Base-by-base conservation (phyloP, 2,888 invertebrate genomes). In the Ophioninae sp. region DNA sequence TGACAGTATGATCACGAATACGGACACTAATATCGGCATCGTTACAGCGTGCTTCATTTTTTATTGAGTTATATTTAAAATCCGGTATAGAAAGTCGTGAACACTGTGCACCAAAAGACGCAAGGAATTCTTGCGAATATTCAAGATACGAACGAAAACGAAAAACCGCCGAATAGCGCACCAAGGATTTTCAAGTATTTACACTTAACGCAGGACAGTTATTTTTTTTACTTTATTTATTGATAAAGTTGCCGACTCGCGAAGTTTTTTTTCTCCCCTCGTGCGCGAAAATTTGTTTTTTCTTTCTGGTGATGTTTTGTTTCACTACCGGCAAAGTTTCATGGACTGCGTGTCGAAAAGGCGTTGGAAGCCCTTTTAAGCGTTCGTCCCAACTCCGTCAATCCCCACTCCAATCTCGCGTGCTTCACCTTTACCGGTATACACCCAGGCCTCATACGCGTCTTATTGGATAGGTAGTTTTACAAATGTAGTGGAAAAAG, bases 361-460 rank as follows among this genome's bases (percentile, higher is more conserved):
- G 87, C 89, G 90, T 88, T 86, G 87, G 88, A 88, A 90, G 89
- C 89, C 90, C 89, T 92, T 92, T 92, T 92, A 92, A 91, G 90
- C 90, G 86, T 89, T 91, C 87, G 79, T 87, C 85, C 79, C 79
- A 87, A 86, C 87, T 87, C 88, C 86, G 85, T 86, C 85, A 75
- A 62, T 78, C 86, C 77, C 84, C 84, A 74, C 85, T 84, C 68
- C 59, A 78, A 72, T 81, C 76, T 81, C 68, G 83, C 83, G 82
- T 84, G 82, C 80, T 81, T 76, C 73, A 72, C 86, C 88, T 86
- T 88, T 87, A 82, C 21, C 78, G 44, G 62, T 30, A 73, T 39
- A 56, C 23, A 67, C 0, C 65, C 59, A 86, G 75, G 83, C 75
- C 85, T 85, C 87, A 87, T 88, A 50, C 85, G 86, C 87, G 85